Percentiles rank a stretch among this genome's conserved stretches.
These are phyloP conservation scores for Leuciscus idus DNA, from an alignment of 2,113 vertebrate genomes.

Conservation along the genomic window DNA sequence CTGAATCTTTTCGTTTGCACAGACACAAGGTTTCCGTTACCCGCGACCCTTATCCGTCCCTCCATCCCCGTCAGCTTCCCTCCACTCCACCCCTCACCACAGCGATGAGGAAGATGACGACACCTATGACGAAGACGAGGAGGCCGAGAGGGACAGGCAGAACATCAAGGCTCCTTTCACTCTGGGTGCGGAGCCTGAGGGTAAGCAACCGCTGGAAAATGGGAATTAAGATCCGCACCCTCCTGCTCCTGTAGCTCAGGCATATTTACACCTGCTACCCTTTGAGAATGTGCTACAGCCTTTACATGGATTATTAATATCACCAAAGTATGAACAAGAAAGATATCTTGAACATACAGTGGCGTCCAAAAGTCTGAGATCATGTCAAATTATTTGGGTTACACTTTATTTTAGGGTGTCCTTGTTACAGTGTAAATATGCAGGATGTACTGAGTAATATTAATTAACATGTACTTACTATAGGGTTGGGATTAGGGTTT, in stretches of 20 bases:
- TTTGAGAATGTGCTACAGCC: background rate
- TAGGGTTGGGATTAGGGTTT: too few species aligned
- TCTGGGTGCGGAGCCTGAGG: slow-evolving; percentile 68
- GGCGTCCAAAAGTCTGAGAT: background rate
- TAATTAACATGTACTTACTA: too few species aligned
- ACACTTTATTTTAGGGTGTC: too few species aligned
- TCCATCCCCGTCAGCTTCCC: slow-evolving; percentile 89
- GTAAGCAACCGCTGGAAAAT: slow-evolving; percentile 82
- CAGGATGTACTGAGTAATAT: too few species aligned
- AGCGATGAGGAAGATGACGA: slow-evolving; percentile 84
- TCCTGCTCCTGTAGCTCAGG: background rate
- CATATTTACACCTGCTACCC: background rate
- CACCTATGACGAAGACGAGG: slow-evolving; percentile 90
- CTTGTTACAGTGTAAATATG: too few species aligned
- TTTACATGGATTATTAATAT: background rate
- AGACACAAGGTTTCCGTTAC: slow-evolving; percentile 91
- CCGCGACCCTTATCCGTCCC: slow-evolving; percentile 91
- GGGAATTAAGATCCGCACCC: slow-evolving; percentile 69
- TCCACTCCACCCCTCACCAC: slow-evolving; percentile 89
- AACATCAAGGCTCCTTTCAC: slow-evolving; percentile 89
- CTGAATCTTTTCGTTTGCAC: slow-evolving; percentile 42
- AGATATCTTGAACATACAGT: background rate
- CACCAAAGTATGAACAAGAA: background rate
- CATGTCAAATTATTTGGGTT: too few species aligned
- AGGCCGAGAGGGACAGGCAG: slow-evolving; percentile 87